These are phyloP conservation scores for Halcyon senegalensis DNA, from an alignment of 2,113 vertebrate species.

Conservation along the genomic window DNA sequence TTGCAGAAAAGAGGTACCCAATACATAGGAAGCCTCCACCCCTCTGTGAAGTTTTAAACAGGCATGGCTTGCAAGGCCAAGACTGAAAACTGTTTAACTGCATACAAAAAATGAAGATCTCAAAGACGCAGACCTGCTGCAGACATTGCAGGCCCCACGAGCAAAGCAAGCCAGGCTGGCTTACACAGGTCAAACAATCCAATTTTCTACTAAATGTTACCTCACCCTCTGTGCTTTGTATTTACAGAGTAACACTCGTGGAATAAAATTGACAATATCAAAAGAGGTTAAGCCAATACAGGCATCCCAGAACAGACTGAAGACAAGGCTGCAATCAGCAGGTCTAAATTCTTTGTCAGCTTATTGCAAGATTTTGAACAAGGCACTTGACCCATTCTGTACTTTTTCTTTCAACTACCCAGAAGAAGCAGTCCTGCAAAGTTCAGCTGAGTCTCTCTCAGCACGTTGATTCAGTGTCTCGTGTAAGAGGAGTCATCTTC, in stretches of 20 bases:
- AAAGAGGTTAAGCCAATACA: neutral
- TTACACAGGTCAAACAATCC: neutral
- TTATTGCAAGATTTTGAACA: neutral
- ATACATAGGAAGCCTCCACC: neutral
- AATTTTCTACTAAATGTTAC: neutral
- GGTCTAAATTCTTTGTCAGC: neutral
- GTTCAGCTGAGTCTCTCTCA: neutral
- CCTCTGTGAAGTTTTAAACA: neutral
- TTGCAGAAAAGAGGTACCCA: neutral
- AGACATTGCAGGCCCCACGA: neutral
- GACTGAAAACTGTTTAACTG: neutral
- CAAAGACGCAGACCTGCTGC: neutral
- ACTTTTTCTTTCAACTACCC: neutral
- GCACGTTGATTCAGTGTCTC: neutral
- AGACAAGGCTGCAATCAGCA: neutral
- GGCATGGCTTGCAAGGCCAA: neutral
- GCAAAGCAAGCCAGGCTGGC: neutral
- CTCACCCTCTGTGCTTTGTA: neutral
- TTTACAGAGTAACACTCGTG: neutral
- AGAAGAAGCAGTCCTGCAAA: neutral
- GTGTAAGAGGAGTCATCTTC: conserved; percentile 4
- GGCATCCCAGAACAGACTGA: neutral
- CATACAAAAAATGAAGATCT: neutral
- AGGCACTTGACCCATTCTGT: neutral
- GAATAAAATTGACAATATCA: neutral